Base-by-base conservation (phyloP, 2,797 vertebrate genomes). In the Coracias cyanogaster region DNA sequence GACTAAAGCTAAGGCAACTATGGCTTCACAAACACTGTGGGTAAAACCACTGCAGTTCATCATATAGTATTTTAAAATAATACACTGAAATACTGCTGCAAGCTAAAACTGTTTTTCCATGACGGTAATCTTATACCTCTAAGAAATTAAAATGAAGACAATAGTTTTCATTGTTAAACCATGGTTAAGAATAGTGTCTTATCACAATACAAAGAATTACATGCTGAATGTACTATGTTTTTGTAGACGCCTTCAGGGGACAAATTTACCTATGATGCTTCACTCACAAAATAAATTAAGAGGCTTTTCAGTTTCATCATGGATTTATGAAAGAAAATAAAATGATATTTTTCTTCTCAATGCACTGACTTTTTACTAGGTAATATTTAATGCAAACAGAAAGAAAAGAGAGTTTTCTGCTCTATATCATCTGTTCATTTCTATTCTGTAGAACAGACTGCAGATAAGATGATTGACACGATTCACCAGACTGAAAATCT, bases 21-120 rank as follows among this genome's bases (percentile, higher is more conserved):
- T 3, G 73, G 60, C 54, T 95, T 95, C 29, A 19, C 26, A 89
- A 96, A 95, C 94, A 72, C 51, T 91, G 33, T 62, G 31, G 26
- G 49, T 80, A 91, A 70, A 94, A 92, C 14, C 51, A 61, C 62
- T 95, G 69, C 37, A 87, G 70, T 78, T 91, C 73, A 82, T 86
- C 82, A 64, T 51, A 67, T 48, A 94, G 60, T 90, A 91, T 93
- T 95, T 94, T 58, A 73, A 85, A 97, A 96, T 84, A 96, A 97
- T 77, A 74, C 35, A 62, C 22, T 87, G 93, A 78, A 82, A 82
- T 33, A 94, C 76, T 86, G 72, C 93, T 96, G 76, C 69, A 94
- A 92, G 90, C 48, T 91, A 96, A 93, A 93, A 83, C 54, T 89
- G 2, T 8, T 86, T 90, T 72, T 74, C 54, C 3, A 21, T 74